Evolutionary conservation across 2,113 vertebrate species (phyloP), one percentile per base, ranked within the genome.

Genomic region (Proterorhinus semilunaris): DNA sequence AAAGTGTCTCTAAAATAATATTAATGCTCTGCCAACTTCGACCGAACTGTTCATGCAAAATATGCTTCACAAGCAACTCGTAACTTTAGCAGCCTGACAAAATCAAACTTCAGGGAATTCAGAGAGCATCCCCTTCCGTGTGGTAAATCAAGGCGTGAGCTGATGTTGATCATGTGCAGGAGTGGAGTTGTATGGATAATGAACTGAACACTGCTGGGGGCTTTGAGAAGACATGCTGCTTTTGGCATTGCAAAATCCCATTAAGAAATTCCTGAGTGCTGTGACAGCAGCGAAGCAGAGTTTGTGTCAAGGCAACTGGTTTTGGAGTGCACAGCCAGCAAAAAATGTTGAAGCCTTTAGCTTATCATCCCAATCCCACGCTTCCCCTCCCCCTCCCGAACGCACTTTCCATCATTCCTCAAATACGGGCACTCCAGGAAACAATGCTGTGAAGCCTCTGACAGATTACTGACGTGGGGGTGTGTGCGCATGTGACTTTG

Each of bases 201-300:
- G 21, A 21, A 13, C 64, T 48, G 68, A 80, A 49, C 64, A 17
- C 71, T 58, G 73, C 70, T 80, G 66, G 73, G 68, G 83, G 36
- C 65, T 61, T 80, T 85, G 45, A 48, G 74, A 79, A 76, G 66
- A 59, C 77, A 79, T 55, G 73, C 81, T 69, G 77, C 73, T 82
- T 81, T 84, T 76, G 73, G 78, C 78, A 75, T 65, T 53, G 58
- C 74, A 74, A 85, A 83, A 90, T 85, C 79, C 80, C 84, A 86
- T 89, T 81, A 84, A 86, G 75, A 76, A 76, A 78, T 81, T 86
- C 71, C 69, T 62, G 58, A 80, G 62, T 12, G 48, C 17, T 54
- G 76, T 77, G 69, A 61, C 58, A 44, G 58, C 66, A 62, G 57
- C 78, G 74, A 45, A 69, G 68, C 62, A 59, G 57, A 53, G 70